Base-by-base conservation (phyloP, 2,888 invertebrate genomes). In the Zaprionus bogoriensis region DNA sequence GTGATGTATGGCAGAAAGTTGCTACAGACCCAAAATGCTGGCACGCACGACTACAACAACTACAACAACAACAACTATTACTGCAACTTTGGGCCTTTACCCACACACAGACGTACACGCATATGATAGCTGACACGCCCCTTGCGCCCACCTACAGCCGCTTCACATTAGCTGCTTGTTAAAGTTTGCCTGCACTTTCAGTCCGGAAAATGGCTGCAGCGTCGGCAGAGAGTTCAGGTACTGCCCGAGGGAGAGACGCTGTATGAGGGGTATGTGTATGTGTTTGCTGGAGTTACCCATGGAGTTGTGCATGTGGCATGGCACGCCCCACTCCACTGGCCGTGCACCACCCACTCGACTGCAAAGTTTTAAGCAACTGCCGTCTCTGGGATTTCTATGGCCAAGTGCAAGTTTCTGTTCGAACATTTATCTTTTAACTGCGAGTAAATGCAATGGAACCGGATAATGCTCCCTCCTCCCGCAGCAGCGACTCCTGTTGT, bases 1-100 rank as follows among this genome's bases (percentile, higher is more conserved):
- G 85, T 78, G 65, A 73, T 81, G 79, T 84, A 81, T 57, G 67
- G 57, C 55, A 54, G 50, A 75, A 74, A 74, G 67, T 75, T 74
- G 72, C 65, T 65, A 52, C 62, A 28, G 54, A 58, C 61, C 41
- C 53, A 57, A 74, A 72, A 77, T 65, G 59, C 58, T 46, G 67
- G 63, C 53, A 74, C 76, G 73, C 82, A 84, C 76, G 53, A 55
- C 51, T 61, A 30, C 38, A 50, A 14, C 54, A 52, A 12, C 20
- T 19, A 20, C 48, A 39, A 20, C 27, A 38, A 1, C 27, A 27
- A 9, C 39, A 36, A 3, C 25, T 69, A 54, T 28, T 14, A 45
- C 22, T 32, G 27, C 42, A 60, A 53, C 39, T 59, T 53, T 59
- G 45, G 20, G 1, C 22, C 46, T 41, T 32, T 32, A 30, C 55